These are phyloP conservation scores for Oikopleura vanhoeffeni DNA, from an alignment of 23 tunicate genomes.

Conservation along the genomic window DNA sequence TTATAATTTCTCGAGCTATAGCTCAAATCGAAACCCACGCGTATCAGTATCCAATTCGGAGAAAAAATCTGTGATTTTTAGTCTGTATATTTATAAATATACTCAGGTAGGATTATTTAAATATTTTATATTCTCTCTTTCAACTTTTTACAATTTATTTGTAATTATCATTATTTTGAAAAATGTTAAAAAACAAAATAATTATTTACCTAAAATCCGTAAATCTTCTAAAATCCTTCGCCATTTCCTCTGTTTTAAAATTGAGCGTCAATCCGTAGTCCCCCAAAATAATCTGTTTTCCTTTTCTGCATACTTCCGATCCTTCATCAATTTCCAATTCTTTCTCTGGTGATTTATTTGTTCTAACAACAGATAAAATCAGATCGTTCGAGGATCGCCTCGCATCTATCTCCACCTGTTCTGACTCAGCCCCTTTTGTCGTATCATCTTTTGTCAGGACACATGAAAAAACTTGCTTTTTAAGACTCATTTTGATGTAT, in stretches of 20 bases:
- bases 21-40: no score
- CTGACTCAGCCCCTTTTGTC: background rate
- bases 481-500: constrained; percentile 12
- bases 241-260: background rate
- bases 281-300: background rate
- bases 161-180: background rate
- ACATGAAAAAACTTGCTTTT: background rate
- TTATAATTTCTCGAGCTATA: no score
- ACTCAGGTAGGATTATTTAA: no score
- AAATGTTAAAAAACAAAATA: background rate
- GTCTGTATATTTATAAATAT: no score
- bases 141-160: no score
- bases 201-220: background rate
- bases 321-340: background rate
- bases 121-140: no score
- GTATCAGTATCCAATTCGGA: no score
- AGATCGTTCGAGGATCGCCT: background rate
- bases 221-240: background rate
- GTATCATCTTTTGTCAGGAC: background rate
- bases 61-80: no score
- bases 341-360: background rate
- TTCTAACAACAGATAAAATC: background rate
- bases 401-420: background rate
- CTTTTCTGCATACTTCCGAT: constrained; percentile 1
- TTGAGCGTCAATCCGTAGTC: background rate